Conservation (phyloP, 2,888 invertebrate genomes). For the Halocaridina rubra region DNA sequence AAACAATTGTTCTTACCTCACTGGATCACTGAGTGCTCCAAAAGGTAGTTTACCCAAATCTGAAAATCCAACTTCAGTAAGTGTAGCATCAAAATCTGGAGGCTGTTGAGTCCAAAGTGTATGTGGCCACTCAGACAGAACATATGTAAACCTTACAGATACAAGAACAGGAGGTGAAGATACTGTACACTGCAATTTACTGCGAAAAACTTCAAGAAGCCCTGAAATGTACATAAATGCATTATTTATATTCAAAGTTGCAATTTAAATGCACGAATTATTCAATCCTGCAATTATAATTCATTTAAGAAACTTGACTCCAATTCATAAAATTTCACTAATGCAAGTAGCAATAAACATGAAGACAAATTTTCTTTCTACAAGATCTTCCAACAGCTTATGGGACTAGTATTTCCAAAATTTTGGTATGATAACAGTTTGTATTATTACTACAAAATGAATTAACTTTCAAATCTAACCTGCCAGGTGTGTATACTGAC, state of each 20-base stretch:
- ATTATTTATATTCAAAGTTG: too few relatives aligned
- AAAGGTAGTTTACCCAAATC: slow-evolving; percentile 79
- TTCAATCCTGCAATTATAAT: too few relatives aligned
- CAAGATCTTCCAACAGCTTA: neutral
- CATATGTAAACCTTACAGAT: slow-evolving; percentile 81
- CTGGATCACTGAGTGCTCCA: slow-evolving; percentile 84
- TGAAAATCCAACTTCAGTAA: slow-evolving; percentile 71
- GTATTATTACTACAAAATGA: neutral
- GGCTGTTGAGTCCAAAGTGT: slow-evolving; percentile 62
- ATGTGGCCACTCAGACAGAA: slow-evolving; percentile 61
- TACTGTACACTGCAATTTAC: slow-evolving; percentile 74
- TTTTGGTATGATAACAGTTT: too few relatives aligned
- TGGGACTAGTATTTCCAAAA: too few relatives aligned
- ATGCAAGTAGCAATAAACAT: neutral
- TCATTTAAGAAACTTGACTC: too few relatives aligned
- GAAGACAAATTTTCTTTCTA: neutral
- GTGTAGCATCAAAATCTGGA: slow-evolving; percentile 61
- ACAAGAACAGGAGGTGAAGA: slow-evolving; percentile 75
- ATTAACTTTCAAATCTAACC: slow-evolving; percentile 53
- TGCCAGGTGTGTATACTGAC: slow-evolving; percentile 84
- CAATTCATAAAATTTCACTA: too few relatives aligned
- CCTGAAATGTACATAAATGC: too few relatives aligned
- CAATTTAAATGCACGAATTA: too few relatives aligned
- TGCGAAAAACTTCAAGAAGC: slow-evolving; percentile 87
- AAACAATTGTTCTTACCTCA: slow-evolving; percentile 69